Conservation (phyloP, 2,888 invertebrate genomes). For the Sesamia inferens region DNA sequence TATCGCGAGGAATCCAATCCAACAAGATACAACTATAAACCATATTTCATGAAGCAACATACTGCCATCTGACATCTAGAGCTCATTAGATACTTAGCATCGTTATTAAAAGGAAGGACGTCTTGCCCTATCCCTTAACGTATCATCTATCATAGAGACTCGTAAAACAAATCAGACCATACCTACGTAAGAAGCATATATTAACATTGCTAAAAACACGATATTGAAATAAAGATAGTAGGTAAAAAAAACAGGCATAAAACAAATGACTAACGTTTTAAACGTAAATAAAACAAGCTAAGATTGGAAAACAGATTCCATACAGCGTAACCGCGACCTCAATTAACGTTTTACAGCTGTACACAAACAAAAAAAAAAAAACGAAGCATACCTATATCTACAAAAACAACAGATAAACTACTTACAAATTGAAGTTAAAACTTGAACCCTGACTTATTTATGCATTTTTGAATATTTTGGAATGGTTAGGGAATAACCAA, state of each 20-base stretch:
- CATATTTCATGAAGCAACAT: not conserved
- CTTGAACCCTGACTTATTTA: no score
- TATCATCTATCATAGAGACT: not conserved
- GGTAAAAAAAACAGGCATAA: not conserved
- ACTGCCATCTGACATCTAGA: not conserved
- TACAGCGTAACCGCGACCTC: slow-evolving; percentile 27
- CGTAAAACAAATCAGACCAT: no score
- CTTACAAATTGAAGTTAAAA: not conserved
- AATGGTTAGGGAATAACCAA: no score
- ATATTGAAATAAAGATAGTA: not conserved
- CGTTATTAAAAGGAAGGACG: not conserved
- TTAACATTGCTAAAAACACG: no score
- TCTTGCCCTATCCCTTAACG: not conserved
- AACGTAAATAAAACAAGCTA: not conserved
- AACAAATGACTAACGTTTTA: slow-evolving; percentile 12
- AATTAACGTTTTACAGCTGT: slow-evolving; percentile 34
- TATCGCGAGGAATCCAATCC: not conserved
- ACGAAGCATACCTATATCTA: not conserved
- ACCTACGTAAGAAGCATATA: no score
- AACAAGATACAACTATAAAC: not conserved
- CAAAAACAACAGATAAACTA: slow-evolving; percentile 11
- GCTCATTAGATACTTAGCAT: not conserved
- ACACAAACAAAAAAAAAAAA: slow-evolving; percentile 26
- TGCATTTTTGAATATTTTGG: no score
- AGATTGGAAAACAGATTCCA: slow-evolving; percentile 1